Evolutionary conservation across 2,797 vertebrate genomes (phyloP).

Genomic region (Neosilurus hyrtlii): DNA sequence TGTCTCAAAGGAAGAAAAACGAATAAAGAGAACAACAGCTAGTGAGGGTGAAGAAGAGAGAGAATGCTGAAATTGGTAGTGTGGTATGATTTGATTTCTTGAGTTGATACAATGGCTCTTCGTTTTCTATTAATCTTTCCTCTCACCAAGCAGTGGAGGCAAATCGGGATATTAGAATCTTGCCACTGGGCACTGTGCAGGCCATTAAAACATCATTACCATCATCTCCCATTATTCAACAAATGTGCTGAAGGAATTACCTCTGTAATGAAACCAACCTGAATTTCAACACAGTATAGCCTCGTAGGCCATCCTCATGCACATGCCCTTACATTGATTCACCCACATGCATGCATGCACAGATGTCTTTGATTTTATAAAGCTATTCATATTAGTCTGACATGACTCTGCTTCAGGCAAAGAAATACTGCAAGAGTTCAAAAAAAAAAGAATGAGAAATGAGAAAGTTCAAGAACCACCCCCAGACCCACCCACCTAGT

Average conservation of each 20-base stretch:
- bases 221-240: conserved; percentile 71
- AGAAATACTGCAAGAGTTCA: not conserved
- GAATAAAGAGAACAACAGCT: conserved; percentile 36
- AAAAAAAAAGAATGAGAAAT: too few species aligned
- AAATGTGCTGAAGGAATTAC: conserved; percentile 75
- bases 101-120: conserved; percentile 71
- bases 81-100: conserved; percentile 72
- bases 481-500: too few species aligned
- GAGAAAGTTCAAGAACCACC: too few species aligned
- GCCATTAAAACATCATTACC: conserved; percentile 81
- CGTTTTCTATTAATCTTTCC: conserved; percentile 74
- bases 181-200: conserved; percentile 72
- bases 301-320: conserved; percentile 46
- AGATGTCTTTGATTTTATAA: conserved; percentile 58
- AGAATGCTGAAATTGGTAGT: conserved; percentile 62
- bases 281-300: conserved; percentile 63
- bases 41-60: conserved; percentile 18
- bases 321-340: conserved; percentile 39
- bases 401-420: conserved; percentile 51
- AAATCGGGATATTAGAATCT: conserved; percentile 73
- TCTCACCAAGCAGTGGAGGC: conserved; percentile 63
- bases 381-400: conserved; percentile 53
- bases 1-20: conserved; percentile 56
- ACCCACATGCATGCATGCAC: conserved; percentile 27
- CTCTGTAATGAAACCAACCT: conserved; percentile 76